A percentile compares a stretch with the other conserved stretches of the same genome.
These are phyloP conservation scores for Autographa pulchrina DNA, from an alignment of 2,888 invertebrate species.

Conservation along the genomic window DNA sequence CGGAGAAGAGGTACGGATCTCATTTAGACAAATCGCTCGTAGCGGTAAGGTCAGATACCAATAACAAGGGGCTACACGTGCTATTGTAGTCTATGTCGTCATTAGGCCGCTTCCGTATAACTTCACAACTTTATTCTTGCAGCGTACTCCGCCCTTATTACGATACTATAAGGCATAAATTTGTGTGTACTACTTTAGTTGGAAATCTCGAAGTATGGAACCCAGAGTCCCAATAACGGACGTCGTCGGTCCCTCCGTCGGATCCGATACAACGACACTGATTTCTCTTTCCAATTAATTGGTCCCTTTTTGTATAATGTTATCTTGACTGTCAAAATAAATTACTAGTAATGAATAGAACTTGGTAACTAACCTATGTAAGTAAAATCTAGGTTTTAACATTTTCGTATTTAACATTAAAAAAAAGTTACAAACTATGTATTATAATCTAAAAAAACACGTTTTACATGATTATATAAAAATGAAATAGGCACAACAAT, in stretches of 20 bases:
- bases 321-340: constrained; percentile 41
- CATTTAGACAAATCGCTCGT: constrained; percentile 89
- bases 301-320: constrained; percentile 63
- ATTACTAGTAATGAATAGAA: constrained; percentile 8
- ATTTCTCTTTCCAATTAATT: constrained; percentile 77
- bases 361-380: background rate
- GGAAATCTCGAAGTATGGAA: constrained; percentile 64
- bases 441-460: no score
- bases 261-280: constrained; percentile 74
- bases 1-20: constrained; percentile 84
- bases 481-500: no score
- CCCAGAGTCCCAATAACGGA: constrained; percentile 78
- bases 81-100: constrained; percentile 87
- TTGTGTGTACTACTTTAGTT: constrained; percentile 53
- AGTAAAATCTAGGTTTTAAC: background rate
- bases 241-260: constrained; percentile 71
- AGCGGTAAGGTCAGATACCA: constrained; percentile 89
- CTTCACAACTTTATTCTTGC: constrained; percentile 65
- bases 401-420: no score
- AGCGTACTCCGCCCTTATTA: constrained; percentile 56
- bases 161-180: constrained; percentile 66
- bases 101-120: constrained; percentile 86
- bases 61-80: constrained; percentile 86
- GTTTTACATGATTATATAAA: no score
- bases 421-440: no score